Base-by-base conservation (phyloP, 2,797 vertebrate genomes). In the Amblyraja radiata region DNA sequence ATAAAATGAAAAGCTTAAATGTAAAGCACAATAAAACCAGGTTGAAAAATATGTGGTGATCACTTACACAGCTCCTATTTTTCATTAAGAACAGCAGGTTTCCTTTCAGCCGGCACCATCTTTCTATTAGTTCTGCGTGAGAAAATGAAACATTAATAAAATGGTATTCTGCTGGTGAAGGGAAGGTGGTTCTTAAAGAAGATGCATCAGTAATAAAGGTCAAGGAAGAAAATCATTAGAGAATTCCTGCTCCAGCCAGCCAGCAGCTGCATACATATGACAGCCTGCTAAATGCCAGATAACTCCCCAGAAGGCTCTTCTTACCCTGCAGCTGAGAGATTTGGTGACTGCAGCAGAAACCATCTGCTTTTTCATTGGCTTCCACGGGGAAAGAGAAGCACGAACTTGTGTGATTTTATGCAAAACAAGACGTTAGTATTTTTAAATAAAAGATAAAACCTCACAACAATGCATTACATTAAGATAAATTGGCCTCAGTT, bases 51-150 rank as follows among this genome's bases (percentile, higher is more conserved):
- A 92, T 76, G 46, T 74, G 68, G 65, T 91, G 71, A 93, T 78
- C 0, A 93, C 94, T 96, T 96, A 97, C 96, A 96, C 96, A 94
- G 93, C 93, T 94, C 93, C 93, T 95, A 96, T 94, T 95, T 96
- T 94, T 96, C 95, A 95, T 96, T 93, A 96, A 94, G 95, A 94
- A 95, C 88, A 94, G 94, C 90, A 94, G 94, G 94, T 95, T 95
- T 95, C 95, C 93, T 95, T 95, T 94, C 94, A 96, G 94, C 91
- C 93, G 93, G 95, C 95, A 97, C 95, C 96, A 96, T 96, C 95
- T 95, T 95, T 95, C 94, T 94, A 91, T 95, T 32, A 93, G 94
- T 93, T 96, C 96, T 97, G 95, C 93, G 95, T 94, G 94, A 91
- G 71, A 83, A 94, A 94, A 94, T 58, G 94, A 95, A 80, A 95